Percentiles rank a stretch among this genome's conserved stretches.
These are phyloP conservation scores for Archips xylosteana DNA, from an alignment of 2,888 invertebrate species.

Conservation along the genomic window DNA sequence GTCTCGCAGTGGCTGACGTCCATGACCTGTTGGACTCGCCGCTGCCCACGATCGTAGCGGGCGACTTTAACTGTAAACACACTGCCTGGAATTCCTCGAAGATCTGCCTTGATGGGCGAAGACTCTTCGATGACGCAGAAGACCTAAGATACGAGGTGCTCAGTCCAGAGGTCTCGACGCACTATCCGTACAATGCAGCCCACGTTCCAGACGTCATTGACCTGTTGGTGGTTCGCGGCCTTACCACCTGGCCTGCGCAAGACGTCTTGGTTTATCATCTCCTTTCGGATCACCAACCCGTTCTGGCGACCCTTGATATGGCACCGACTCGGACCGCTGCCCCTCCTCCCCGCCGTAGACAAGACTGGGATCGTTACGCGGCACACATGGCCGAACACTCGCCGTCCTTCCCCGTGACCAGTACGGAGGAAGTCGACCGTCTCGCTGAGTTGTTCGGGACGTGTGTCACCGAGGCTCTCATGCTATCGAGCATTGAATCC, in stretches of 20 bases:
- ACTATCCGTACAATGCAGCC: background rate
- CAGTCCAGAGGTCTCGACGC: background rate
- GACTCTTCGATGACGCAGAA: background rate
- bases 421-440: no score
- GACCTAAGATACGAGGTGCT: background rate
- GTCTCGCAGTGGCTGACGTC: background rate
- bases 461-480: no score
- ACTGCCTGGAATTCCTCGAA: background rate
- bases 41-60: conserved; percentile 2
- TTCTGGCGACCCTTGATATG: no score
- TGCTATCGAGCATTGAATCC: no score
- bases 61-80: conserved; percentile 30
- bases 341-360: no score
- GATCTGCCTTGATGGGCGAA: background rate
- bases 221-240: background rate
- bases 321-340: no score
- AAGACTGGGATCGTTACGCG: no score
- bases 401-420: no score
- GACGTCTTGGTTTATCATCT: background rate
- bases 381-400: no score
- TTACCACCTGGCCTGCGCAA: background rate
- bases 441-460: no score
- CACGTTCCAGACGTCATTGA: background rate
- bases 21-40: conserved; percentile 9
- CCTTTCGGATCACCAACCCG: no score